Percentiles rank a stretch among this genome's conserved stretches.
phyloP scores from a whole-genome alignment of 2,113 vertebrate species.

The Porphyrio hochstetteri region DNA sequence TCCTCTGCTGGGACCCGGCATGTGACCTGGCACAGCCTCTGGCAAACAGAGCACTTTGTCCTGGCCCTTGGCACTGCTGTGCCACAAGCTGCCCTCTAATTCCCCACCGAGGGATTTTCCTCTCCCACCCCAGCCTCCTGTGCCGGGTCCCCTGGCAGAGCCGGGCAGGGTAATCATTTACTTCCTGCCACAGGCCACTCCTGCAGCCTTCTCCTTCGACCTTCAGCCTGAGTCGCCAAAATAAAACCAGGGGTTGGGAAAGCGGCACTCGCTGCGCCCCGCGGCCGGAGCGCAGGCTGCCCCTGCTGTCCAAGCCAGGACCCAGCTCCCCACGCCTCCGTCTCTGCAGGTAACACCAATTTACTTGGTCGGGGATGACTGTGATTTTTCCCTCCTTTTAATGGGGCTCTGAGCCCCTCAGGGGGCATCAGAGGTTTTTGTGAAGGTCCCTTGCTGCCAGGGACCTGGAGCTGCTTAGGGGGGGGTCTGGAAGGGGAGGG shows the following conservation, averaged over 20 bases:
- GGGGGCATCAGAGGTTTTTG: not conserved
- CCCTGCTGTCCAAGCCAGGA: not conserved
- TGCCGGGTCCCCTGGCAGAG: not conserved
- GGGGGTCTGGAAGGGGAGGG: not conserved
- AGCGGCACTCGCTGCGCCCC: not conserved
- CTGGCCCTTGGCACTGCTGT: conserved; percentile 14
- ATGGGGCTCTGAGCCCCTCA: not conserved
- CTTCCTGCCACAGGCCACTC: conserved; percentile 63
- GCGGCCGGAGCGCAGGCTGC: not conserved
- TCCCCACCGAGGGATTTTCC: conserved; percentile 28
- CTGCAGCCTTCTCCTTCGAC: conserved; percentile 53
- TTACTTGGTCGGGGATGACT: not conserved
- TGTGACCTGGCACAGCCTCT: not conserved
- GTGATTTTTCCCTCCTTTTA: not conserved
- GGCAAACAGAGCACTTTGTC: conserved; percentile 37
- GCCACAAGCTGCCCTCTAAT: conserved; percentile 15
- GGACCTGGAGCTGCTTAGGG: not conserved
- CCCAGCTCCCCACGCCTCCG: not conserved
- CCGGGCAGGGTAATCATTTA: conserved; percentile 57
- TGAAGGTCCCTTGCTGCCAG: not conserved
- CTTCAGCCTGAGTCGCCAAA: conserved; percentile 60
- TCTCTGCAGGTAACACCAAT: not conserved
- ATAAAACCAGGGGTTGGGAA: not conserved
- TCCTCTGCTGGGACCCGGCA: not conserved
- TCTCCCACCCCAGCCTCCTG: not conserved